Evolutionary conservation across 2,113 vertebrate genomes (phyloP).

Genomic region (Petromus typicus): DNA sequence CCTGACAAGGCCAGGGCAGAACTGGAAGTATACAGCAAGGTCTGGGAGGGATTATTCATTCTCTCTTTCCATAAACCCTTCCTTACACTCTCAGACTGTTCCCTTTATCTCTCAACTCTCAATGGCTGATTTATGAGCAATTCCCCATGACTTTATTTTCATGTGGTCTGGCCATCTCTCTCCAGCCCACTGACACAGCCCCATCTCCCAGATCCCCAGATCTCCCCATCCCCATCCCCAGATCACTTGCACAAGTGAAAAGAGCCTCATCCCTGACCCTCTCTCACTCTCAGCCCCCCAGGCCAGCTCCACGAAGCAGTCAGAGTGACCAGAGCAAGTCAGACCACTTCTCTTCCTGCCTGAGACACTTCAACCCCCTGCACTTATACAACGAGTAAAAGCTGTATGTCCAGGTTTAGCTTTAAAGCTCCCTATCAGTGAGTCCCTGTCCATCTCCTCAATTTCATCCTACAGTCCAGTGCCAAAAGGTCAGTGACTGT

Average conservation of each 20-base stretch:
- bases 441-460: not conserved
- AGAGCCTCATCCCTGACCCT: not conserved
- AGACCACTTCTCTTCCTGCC: not conserved
- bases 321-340: not conserved
- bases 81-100: too few species aligned
- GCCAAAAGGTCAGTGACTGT: not conserved
- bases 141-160: not conserved
- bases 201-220: not conserved
- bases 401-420: not conserved
- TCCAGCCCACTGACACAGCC: not conserved
- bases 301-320: not conserved
- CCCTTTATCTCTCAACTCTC: too few species aligned
- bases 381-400: not conserved
- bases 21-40: not conserved
- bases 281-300: not conserved
- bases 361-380: not conserved
- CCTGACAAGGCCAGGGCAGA: not conserved
- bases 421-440: not conserved
- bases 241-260: not conserved
- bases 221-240: too few species aligned
- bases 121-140: not conserved
- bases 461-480: not conserved
- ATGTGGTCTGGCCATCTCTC: not conserved
- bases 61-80: not conserved
- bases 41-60: not conserved